Evolutionary conservation across 1,140 invertebrate species (phyloP), one percentile per base, ranked within the genome.

Genomic region (Apis dorsata): DNA sequence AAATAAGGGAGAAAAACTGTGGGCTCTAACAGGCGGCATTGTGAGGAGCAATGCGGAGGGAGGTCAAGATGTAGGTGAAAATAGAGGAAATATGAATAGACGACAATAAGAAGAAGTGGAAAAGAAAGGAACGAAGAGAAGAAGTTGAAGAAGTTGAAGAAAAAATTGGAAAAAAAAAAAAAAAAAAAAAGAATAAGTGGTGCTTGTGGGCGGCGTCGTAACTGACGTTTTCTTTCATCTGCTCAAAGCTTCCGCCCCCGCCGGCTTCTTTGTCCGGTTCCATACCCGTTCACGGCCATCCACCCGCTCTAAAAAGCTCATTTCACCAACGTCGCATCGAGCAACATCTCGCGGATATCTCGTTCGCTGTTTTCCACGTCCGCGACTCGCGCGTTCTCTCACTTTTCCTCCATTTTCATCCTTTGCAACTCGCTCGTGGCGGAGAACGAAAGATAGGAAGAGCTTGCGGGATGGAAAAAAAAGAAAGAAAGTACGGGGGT

Each of bases 221-320:
- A 59, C 77, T 71, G 69, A 59, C 76, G 62, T 86, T 63, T 71
- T 71, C 71, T 62, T 69, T 76, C 69, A 49, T 44, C 13, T 57
- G 44, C 19, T n/a, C 24, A 2, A 78, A 70, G 57, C n/a, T 63
- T 65, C 69, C 78, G 15, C 21, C 24, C 13, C 55, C 55, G 49
- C 51, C 24, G 62, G 44, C 34, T 69, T 82, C 74, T 82, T 62
- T 69, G 73, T 68, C 24, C 65, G 34, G 44, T 49, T 65, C 24
- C 44, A 60, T 65, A 24, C n/a, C 65, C 62, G 59, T 76, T 62
- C 72, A 2, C 55, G 71, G 57, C 63, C 70, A 63, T 71, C 80
- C 85, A 65, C 57, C 55, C 51, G 34, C 73, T 63, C 69, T 77
- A 83, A 88, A 88, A 88, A 88, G 83, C 78, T 88, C 81, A 81